Evolutionary conservation across 2,797 vertebrate genomes (phyloP).

Genomic region (Aeoliscus strigatus): DNA sequence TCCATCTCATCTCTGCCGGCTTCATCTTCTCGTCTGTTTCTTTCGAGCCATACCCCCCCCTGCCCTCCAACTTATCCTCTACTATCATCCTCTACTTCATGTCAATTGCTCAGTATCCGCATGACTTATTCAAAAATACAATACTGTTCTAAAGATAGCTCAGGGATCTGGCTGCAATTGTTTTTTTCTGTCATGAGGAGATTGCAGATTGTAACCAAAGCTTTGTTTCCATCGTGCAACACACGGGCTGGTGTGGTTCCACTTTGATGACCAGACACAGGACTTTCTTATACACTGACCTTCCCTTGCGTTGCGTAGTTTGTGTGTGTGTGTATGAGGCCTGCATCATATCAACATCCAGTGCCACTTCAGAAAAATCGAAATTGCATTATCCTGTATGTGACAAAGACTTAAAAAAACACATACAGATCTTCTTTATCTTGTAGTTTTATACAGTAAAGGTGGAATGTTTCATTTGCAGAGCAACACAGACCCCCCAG

Average conservation of each 20-base stretch:
- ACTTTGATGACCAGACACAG: constrained; percentile 5
- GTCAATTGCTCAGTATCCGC: constrained; percentile 37
- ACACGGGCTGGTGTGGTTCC: constrained; percentile 14
- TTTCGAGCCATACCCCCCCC: constrained; percentile 1
- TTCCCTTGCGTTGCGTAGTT: too few relatives aligned
- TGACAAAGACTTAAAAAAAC: too few relatives aligned
- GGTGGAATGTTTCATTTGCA: too few relatives aligned
- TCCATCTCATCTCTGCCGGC: constrained; percentile 16
- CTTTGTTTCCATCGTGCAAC: constrained; percentile 20
- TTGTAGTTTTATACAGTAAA: too few relatives aligned
- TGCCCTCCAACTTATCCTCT: constrained; percentile 1
- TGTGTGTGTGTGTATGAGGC: too few relatives aligned
- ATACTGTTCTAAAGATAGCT: constrained; percentile 35
- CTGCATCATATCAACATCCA: too few relatives aligned
- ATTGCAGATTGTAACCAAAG: constrained; percentile 28
- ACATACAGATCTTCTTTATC: too few relatives aligned
- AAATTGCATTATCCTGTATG: too few relatives aligned
- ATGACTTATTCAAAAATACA: constrained; percentile 29
- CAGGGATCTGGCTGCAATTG: constrained; percentile 19
- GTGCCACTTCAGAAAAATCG: too few relatives aligned
- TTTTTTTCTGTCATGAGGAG: constrained; percentile 24
- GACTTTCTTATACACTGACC: too few relatives aligned
- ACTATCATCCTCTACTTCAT: constrained; percentile 17
- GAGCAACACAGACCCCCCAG: too few relatives aligned
- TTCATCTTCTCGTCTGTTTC: constrained; percentile 12